Percentiles rank a stretch among this genome's conserved stretches.
phyloP scores from a whole-genome alignment of 2,797 vertebrate species.

The Sebastes nivosus region DNA sequence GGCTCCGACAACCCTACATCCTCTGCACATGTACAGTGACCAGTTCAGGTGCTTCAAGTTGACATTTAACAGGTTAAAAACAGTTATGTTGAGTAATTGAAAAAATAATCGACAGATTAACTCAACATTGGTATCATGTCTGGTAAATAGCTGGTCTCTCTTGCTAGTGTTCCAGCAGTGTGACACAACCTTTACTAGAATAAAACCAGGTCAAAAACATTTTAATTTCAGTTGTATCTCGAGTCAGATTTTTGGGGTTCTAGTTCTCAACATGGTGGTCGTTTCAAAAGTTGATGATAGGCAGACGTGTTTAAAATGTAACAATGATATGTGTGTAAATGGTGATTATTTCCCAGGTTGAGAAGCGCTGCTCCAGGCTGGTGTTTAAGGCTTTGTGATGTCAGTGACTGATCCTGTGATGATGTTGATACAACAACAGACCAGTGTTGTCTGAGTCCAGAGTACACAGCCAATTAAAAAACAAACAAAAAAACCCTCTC shows the following conservation, averaged over 20 bases:
- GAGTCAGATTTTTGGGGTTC: background rate
- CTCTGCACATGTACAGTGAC: background rate
- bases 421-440: slow-evolving; percentile 12
- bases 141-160: background rate
- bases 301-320: background rate
- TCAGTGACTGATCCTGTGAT: slow-evolving; percentile 31
- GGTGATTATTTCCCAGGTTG: background rate
- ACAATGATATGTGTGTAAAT: background rate
- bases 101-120: too few relatives aligned
- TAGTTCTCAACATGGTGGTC: background rate
- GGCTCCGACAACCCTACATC: background rate
- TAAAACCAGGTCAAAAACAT: background rate
- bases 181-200: background rate
- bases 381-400: slow-evolving; percentile 1
- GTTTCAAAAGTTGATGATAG: background rate
- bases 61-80: background rate
- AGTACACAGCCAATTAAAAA: background rate
- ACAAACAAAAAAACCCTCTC: background rate
- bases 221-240: background rate
- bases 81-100: too few relatives aligned
- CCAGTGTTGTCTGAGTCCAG: slow-evolving; percentile 19
- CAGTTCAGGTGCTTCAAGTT: background rate
- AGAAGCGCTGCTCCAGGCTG: background rate
- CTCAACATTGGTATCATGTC: background rate
- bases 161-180: background rate